Evolutionary conservation across 1,140 invertebrate genomes (phyloP), one percentile per base, ranked within the genome.

Genomic region (Melitaea cinxia): DNA sequence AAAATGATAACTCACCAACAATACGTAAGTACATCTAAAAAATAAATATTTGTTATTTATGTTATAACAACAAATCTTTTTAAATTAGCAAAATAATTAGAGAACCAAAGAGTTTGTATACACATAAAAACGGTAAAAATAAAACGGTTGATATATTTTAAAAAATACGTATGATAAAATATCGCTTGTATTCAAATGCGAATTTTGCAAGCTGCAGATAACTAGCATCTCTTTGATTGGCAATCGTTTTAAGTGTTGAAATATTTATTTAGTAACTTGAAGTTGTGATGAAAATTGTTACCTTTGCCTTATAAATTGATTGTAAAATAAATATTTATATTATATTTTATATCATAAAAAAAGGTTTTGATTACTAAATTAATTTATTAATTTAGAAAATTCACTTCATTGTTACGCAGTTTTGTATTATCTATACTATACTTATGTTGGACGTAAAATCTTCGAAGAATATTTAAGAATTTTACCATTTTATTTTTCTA

Each of bases 11-110:
- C 30, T 58, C 63, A 17, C 71, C 73, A 1, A 73, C 72, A 21
- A 50, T 78, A 57, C 84, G 86, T 89, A 78, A 89, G 86, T 89
- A 75, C 49, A 5, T 35, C 52, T 24, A 42, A 65, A 50, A 39
- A 55, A 14, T 54, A 35, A 66, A 39, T 15, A 15, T n/a, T n/a
- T n/a, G n/a, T n/a, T n/a, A n/a, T n/a, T n/a, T n/a, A n/a, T n/a
- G n/a, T n/a, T n/a, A n/a, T n/a, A n/a, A n/a, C n/a, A n/a, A n/a
- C n/a, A n/a, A n/a, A n/a, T n/a, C n/a, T n/a, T n/a, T n/a, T n/a
- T n/a, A 24, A 55, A 39, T n/a, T 4, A 33, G 0, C 0, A n/a
- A 12, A n/a, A n/a, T 7, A 33, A 33, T 9, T 33, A 33, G n/a
- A 33, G n/a, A 33, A 12, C 0, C n/a, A 10, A 33, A 33, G 0